Evolutionary conservation across 2,113 vertebrate genomes (phyloP).

Genomic region (Pomatorhinus ruficollis): DNA sequence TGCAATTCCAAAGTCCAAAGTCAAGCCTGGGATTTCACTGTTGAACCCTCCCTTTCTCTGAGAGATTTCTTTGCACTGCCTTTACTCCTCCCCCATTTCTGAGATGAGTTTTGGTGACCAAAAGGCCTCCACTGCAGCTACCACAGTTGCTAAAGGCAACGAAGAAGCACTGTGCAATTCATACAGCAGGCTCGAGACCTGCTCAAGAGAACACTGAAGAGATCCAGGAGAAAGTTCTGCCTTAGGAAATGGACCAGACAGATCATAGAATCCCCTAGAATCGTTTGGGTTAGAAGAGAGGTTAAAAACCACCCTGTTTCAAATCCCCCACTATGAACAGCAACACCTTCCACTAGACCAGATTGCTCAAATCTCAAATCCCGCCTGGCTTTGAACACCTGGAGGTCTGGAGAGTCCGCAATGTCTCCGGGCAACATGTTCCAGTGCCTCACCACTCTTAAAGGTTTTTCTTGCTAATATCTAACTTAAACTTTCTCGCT

Average conservation of each 20-base stretch:
- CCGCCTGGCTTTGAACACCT: not conserved
- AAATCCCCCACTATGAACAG: accelerated
- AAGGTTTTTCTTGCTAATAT: not conserved
- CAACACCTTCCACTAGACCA: not conserved
- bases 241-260: not conserved
- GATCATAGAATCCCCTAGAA: not conserved
- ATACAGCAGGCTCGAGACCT: not conserved
- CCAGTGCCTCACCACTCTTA: not conserved
- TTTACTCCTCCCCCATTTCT: not conserved
- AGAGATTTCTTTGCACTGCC: not conserved
- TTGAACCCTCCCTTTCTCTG: not conserved
- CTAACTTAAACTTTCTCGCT: not conserved
- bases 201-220: not conserved
- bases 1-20: not conserved
- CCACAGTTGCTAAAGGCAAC: not conserved
- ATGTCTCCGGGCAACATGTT: not conserved
- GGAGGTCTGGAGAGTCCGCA: not conserved
- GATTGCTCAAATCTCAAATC: not conserved
- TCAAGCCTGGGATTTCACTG: not conserved
- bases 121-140: not conserved
- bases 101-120: not conserved
- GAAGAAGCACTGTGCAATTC: not conserved
- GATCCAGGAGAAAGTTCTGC: not conserved
- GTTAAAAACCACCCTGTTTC: not conserved
- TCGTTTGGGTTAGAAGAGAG: not conserved